phyloP scores from a whole-genome alignment of 2,888 invertebrate species.

The Melolontha melolontha region DNA sequence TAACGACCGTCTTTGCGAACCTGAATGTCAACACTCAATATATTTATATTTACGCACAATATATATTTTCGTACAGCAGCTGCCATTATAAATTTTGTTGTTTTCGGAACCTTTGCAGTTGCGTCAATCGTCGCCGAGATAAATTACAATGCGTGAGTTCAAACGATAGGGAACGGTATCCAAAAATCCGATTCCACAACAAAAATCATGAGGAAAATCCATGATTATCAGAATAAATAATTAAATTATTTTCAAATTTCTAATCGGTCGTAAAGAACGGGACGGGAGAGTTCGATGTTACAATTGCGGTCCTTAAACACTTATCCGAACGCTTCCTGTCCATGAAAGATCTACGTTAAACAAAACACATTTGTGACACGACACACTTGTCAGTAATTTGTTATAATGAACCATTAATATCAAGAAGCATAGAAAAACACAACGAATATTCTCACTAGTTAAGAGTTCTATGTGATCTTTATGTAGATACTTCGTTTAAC shows the following conservation, averaged over 20 bases:
- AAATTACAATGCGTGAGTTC: conserved; percentile 28
- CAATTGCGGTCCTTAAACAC: background rate
- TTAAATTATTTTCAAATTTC: too few relatives aligned
- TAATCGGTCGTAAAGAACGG: too few relatives aligned
- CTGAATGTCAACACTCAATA: conserved; percentile 10
- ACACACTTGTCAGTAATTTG: conserved; percentile 23
- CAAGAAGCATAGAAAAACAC: conserved; percentile 9
- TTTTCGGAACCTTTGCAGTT: conserved; percentile 26
- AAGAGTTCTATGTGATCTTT: background rate
- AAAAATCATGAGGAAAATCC: background rate
- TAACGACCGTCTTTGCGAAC: too few relatives aligned
- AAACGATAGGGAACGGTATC: background rate
- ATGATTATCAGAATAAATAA: background rate
- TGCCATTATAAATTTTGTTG: conserved; percentile 39
- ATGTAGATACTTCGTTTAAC: conserved; percentile 16
- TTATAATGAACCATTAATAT: conserved; percentile 22
- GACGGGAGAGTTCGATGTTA: background rate
- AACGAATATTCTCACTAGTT: background rate
- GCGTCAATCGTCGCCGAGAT: conserved; percentile 35
- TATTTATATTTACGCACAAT: conserved; percentile 10
- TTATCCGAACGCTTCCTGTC: background rate
- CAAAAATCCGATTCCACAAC: background rate
- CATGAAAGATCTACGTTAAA: background rate
- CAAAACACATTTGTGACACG: background rate
- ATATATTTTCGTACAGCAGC: conserved; percentile 34